Evolutionary conservation across 2,113 vertebrate species (phyloP).

Genomic region (Cynocephalus volans): DNA sequence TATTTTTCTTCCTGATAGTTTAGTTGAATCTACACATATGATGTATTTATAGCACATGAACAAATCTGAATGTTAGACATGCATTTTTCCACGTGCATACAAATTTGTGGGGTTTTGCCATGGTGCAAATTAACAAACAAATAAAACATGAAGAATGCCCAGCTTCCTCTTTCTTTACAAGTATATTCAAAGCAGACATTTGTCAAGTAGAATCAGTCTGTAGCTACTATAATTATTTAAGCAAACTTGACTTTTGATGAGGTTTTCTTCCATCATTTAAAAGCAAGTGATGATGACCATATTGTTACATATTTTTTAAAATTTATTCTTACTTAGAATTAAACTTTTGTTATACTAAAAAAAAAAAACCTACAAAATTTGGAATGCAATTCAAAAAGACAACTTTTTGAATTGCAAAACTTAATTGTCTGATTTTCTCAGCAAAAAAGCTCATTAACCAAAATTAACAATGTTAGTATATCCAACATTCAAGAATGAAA

Average conservation of each 20-base stretch:
- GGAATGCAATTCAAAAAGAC: not conserved
- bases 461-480: not conserved
- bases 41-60: not conserved
- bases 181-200: not conserved
- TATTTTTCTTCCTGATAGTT: slow-evolving; percentile 41
- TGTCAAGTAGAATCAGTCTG: not conserved
- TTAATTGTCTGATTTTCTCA: slow-evolving; percentile 37
- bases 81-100: not conserved
- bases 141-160: not conserved
- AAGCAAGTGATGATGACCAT: slow-evolving; percentile 6
- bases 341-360: not conserved
- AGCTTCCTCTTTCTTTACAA: not conserved
- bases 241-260: slow-evolving; percentile 38
- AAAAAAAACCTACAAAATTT: not conserved
- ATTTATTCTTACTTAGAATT: slow-evolving; percentile 2
- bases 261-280: not conserved
- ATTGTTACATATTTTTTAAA: not conserved
- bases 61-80: not conserved
- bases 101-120: not conserved
- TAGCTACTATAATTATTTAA: slow-evolving; percentile 55
- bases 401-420: not conserved
- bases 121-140: not conserved
- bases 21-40: not conserved
- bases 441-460: not conserved
- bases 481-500: slow-evolving; percentile 12